Evolutionary conservation across 2,888 invertebrate genomes (phyloP).

Genomic region (Azorinus chamasolen): DNA sequence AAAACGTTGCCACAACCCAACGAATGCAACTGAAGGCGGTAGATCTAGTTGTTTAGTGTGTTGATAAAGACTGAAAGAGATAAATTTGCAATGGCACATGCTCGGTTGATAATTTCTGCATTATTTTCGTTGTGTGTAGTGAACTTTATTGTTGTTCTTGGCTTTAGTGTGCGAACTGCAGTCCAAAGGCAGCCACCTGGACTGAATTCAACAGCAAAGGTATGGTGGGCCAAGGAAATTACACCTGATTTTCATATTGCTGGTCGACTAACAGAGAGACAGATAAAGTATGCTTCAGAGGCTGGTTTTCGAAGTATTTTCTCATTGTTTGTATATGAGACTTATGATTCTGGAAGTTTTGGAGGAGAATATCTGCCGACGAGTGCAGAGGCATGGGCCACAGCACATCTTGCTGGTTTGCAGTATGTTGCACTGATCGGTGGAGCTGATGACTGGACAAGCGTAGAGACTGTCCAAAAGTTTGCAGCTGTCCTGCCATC

Average conservation of each 20-base stretch:
- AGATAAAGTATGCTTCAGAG: slow-evolving; percentile 82
- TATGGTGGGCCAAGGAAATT: slow-evolving; percentile 83
- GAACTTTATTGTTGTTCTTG: too few relatives aligned
- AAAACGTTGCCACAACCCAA: too few relatives aligned
- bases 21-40: too few relatives aligned
- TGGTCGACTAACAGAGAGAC: slow-evolving; percentile 77
- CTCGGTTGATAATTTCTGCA: too few relatives aligned
- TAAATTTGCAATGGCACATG: too few relatives aligned
- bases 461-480: slow-evolving; percentile 73
- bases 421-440: slow-evolving; percentile 72
- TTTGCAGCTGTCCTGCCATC: slow-evolving; percentile 55
- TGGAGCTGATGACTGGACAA: slow-evolving; percentile 73
- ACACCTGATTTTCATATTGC: slow-evolving; percentile 77
- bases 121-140: too few relatives aligned
- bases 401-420: slow-evolving; percentile 67
- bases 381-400: slow-evolving; percentile 66
- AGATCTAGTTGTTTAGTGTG: too few relatives aligned
- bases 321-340: slow-evolving; percentile 71
- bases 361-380: slow-evolving; percentile 75
- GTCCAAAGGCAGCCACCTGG: slow-evolving; percentile 68
- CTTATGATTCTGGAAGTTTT: slow-evolving; percentile 62
- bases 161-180: neutral
- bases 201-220: slow-evolving; percentile 71
- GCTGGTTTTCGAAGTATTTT: slow-evolving; percentile 79
- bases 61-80: too few relatives aligned